Evolutionary conservation across 2,888 invertebrate genomes (phyloP).

Genomic region (Pseudoips prasinana): DNA sequence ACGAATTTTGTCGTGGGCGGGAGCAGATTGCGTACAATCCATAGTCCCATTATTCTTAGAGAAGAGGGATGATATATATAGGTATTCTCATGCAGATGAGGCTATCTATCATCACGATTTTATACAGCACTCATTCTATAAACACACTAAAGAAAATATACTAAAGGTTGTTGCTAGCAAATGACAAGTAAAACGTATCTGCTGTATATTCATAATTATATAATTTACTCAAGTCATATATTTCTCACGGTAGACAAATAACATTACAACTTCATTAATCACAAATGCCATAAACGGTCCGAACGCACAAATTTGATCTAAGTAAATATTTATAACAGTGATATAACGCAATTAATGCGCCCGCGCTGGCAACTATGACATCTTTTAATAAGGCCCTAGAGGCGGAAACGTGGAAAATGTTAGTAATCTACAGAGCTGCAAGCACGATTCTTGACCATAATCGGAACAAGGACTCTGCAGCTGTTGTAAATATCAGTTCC

Average conservation of each 20-base stretch:
- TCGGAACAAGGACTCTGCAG: slow-evolving; percentile 78
- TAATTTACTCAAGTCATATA: slow-evolving; percentile 6
- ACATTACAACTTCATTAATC: slow-evolving; percentile 5
- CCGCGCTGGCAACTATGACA: slow-evolving; percentile 54
- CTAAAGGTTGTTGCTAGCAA: no score
- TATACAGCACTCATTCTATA: no score
- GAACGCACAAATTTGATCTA: slow-evolving; percentile 13
- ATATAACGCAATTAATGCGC: slow-evolving; percentile 23
- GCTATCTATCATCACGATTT: slow-evolving; percentile 6
- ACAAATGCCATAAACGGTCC: slow-evolving; percentile 5
- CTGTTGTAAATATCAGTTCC: slow-evolving; percentile 76
- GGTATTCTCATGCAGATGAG: slow-evolving; percentile 16
- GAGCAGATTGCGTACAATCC: slow-evolving; percentile 45
- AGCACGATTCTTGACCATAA: slow-evolving; percentile 79
- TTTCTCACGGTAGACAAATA: slow-evolving; percentile 3
- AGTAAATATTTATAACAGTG: slow-evolving; percentile 29
- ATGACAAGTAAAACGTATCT: no score
- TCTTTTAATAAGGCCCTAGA: slow-evolving; percentile 74
- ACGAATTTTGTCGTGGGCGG: slow-evolving; percentile 70
- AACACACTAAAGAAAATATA: no score
- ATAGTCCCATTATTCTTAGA: slow-evolving; percentile 31
- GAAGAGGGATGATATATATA: slow-evolving; percentile 24
- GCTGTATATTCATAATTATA: neutral
- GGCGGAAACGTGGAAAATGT: slow-evolving; percentile 80
- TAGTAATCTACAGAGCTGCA: slow-evolving; percentile 69